Conservation (phyloP, 2,888 invertebrate species). For the Ophioninae sp. region DNA sequence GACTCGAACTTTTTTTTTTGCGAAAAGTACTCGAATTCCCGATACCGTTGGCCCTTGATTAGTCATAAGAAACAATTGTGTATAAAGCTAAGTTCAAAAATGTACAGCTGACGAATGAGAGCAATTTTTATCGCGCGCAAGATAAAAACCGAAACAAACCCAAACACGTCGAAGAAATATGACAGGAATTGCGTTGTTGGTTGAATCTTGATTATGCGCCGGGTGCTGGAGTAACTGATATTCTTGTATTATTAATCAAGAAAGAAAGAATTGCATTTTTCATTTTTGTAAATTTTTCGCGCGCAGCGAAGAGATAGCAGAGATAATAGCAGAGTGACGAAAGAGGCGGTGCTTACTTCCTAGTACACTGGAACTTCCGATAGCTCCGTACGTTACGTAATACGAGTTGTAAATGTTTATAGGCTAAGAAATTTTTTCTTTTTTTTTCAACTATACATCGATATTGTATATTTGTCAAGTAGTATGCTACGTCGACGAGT, state of each 20-base stretch:
- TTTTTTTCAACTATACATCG: conserved; percentile 30
- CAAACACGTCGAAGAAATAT: conserved; percentile 12
- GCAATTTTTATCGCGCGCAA: conserved; percentile 12
- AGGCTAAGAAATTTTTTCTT: conserved; percentile 21
- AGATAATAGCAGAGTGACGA: conserved; percentile 41
- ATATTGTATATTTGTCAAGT: conserved; percentile 23
- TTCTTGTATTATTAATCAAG: conserved; percentile 20
- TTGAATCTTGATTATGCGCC: conserved; percentile 51
- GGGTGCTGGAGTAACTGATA: conserved; percentile 53
- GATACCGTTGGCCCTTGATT: conserved; percentile 45
- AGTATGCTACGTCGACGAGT: neutral
- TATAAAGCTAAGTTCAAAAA: conserved; percentile 46
- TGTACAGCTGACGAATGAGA: conserved; percentile 53
- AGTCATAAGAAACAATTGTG: conserved; percentile 30
- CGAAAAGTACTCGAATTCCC: conserved; percentile 14
- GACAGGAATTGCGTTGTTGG: conserved; percentile 30
- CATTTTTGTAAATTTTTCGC: conserved; percentile 45
- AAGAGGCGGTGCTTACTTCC: conserved; percentile 58
- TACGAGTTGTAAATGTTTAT: conserved; percentile 53
- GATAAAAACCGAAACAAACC: neutral
- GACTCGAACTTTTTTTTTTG: conserved; percentile 13
- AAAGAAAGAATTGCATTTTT: conserved; percentile 6
- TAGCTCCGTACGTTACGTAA: conserved; percentile 27
- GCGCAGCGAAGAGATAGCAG: neutral
- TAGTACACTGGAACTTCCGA: conserved; percentile 44